Conservation (phyloP, 2,113 vertebrate species). For the Limnothrissa miodon region DNA sequence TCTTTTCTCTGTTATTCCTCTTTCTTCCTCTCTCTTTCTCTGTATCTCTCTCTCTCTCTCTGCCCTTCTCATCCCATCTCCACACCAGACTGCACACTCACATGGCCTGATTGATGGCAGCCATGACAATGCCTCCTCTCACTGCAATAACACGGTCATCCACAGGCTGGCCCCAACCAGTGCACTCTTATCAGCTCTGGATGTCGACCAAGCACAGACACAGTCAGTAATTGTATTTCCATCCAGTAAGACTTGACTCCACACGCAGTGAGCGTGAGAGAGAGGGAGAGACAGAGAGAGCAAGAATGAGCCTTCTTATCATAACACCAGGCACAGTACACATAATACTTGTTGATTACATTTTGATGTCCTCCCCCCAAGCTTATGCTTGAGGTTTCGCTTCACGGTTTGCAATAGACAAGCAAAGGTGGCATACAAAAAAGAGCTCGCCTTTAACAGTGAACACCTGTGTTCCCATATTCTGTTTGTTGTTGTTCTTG, state of each 20-base stretch:
- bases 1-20: not conserved
- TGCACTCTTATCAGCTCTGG: constrained; percentile 34
- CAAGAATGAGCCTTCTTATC: constrained; percentile 24
- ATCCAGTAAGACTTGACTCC: constrained; percentile 36
- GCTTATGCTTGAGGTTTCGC: constrained; percentile 35
- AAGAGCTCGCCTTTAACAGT: not conserved
- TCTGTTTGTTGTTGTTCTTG: constrained; percentile 10
- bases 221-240: constrained; percentile 41
- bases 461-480: constrained; percentile 18
- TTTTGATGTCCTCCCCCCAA: not conserved
- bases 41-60: not conserved
- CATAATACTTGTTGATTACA: constrained; percentile 37
- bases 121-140: constrained; percentile 19
- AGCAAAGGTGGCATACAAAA: constrained; percentile 10
- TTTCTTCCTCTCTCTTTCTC: not conserved
- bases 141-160: constrained; percentile 13
- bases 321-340: constrained; percentile 26
- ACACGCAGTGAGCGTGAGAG: constrained; percentile 9
- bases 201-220: constrained; percentile 34
- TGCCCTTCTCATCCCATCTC: not conserved
- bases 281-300: too few relatives aligned
- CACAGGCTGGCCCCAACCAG: constrained; percentile 28
- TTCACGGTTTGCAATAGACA: constrained; percentile 12
- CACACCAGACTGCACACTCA: constrained; percentile 8
- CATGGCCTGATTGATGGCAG: constrained; percentile 5